Base-by-base conservation (phyloP, 23 tunicate genomes). In the Trididemnum nubilum region DNA sequence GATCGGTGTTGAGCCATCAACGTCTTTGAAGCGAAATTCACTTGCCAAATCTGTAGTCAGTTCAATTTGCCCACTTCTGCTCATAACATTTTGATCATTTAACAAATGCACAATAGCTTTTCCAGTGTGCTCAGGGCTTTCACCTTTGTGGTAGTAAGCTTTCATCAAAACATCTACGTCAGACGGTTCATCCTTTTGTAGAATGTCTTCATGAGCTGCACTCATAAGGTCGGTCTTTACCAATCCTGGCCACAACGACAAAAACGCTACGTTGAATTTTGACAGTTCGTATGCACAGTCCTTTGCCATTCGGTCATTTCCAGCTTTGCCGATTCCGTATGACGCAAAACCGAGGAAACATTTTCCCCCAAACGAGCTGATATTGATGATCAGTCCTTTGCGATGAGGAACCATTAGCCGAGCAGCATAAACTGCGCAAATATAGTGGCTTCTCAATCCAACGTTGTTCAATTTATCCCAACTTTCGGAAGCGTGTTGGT, bases 241-340 rank as follows among this genome's bases (percentile, higher is more conserved):
- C 4, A 78, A 73, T 25, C 98, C 98, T 5, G 98, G 98, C 98
- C 98, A 94, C 2, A 89, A 40, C 15, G 98, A 88, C 19, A 94
- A 5, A 81, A 61, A 89, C 1, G 92, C 92, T 28, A 94, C 90
- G 31, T 85, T 81, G 70, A 81, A 88, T 57, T 54, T 76, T 19
- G 31, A 1, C 3, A 94, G 76, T 26, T 94, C 98, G 0, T 36
- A 44, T 2, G 92, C 92, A 76, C 92, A 88, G 39, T 94, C 94
- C 15, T 51, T 34, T 9, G 92, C 98, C 98, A 94, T 94, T 84
- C 90, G 50, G 39, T 94, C 98, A 76, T 79, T 81, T 79, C 76
- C 96, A 36, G 78, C 73, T 58, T 90, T 90, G 54, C 96, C 90
- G 35, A 90, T 75, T 7, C 96, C 90, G 52, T 85, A 85, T 24